These are phyloP conservation scores for Stenopsyche tienmushanensis DNA, from an alignment of 1,140 invertebrate species.

Conservation along the genomic window DNA sequence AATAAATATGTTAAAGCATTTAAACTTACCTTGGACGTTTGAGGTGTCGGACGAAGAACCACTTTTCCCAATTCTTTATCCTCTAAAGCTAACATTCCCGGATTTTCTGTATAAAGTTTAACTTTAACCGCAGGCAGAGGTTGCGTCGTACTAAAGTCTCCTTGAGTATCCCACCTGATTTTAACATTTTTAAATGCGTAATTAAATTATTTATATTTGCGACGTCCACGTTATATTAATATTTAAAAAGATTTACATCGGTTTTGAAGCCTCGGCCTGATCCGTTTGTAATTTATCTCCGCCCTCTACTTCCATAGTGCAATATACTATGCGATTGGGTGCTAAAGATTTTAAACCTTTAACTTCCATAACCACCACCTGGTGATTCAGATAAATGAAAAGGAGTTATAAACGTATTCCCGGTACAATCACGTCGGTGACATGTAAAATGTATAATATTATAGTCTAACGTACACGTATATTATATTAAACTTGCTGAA, in stretches of 20 bases:
- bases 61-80: conserved; percentile 98
- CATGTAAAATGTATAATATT: no score
- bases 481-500: no score
- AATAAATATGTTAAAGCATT: not conserved
- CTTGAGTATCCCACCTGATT: conserved; percentile 92
- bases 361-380: conserved; percentile 98
- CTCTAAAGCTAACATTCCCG: conserved; percentile 94
- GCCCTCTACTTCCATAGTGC: conserved; percentile 99
- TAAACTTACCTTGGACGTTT: conserved; percentile 75
- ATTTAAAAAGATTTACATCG: conserved; percentile 65
- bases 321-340: conserved; percentile 97
- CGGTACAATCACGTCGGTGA: no score
- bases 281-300: conserved; percentile 98
- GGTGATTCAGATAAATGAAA: no score
- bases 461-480: no score
- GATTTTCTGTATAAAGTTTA: conserved; percentile 95
- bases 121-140: conserved; percentile 96
- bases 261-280: conserved; percentile 98
- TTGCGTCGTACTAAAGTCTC: conserved; percentile 97
- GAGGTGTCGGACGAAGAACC: conserved; percentile 84
- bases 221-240: not conserved
- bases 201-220: not conserved
- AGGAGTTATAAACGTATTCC: no score
- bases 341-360: conserved; percentile 95
- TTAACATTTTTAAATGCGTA: conserved; percentile 2